Evolutionary conservation across 2,797 vertebrate genomes (phyloP), one percentile per base, ranked within the genome.

Genomic region (Coranthus polyacanthus): DNA sequence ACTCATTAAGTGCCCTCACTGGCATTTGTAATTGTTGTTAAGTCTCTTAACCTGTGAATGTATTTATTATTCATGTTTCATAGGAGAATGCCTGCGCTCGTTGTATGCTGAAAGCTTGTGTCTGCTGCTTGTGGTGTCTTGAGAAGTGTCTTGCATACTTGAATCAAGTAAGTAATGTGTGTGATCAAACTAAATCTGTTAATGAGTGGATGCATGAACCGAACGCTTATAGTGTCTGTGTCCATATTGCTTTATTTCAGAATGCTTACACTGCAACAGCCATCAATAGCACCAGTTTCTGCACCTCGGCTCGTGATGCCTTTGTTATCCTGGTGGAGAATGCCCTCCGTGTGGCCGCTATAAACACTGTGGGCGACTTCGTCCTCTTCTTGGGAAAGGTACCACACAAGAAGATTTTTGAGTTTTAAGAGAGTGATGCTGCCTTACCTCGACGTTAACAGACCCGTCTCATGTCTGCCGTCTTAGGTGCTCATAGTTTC

Each of bases 91-190:
- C 95, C 34, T 97, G 95, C 68, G 97, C 98, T 58, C 95, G 96
- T 9, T 99, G 97, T 89, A 92, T 98, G 94, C 81, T 99, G 80
- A 99, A 98, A 90, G 92, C 95, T 24, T 99, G 98, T 65, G 94
- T 99, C 82, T 99, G 98, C 92, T 99, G 97, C 89, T 89, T 99
- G 90, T 99, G 97, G 97, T 99, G 98, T 93, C 93, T 99, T 21
- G 96, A 98, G 90, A 99, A 98, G 94, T 99, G 97, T 93, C 95
- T 99, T 34, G 93, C 91, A 21, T 99, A 96, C 82, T 91, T 99
- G 88, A 99, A 99, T 91, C 96, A 97, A 92, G 97, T 99, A 92
- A 88, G 90, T 68, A 0, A 6, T 20, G 3, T 29, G 21, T 4
- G 5, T 26, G 6, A 57, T 38, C 1, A 34, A 58, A 18, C 13